Percentiles rank a stretch among this genome's conserved stretches.
These are phyloP conservation scores for Peromyscus leucopus DNA, from an alignment of 2,113 vertebrate genomes.

Conservation along the genomic window DNA sequence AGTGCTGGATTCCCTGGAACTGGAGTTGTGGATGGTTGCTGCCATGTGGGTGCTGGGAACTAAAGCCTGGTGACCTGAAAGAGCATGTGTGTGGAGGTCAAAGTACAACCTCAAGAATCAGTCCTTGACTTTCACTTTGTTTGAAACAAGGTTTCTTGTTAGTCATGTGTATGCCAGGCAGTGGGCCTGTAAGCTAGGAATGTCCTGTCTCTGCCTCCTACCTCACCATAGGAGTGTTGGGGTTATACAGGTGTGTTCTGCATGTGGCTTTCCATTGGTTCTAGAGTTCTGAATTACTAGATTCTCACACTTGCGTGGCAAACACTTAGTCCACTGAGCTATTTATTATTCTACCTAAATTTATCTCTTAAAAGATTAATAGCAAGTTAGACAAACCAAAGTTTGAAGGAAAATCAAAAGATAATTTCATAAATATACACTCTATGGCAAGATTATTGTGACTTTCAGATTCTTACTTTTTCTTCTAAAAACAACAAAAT, in stretches of 20 bases:
- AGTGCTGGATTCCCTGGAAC: background rate
- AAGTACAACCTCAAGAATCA: background rate
- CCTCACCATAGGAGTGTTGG: background rate
- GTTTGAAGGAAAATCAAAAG: slow-evolving; percentile 7
- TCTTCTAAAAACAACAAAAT: background rate
- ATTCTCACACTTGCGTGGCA: background rate
- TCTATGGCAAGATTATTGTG: background rate
- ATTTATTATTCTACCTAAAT: background rate
- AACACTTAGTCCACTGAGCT: background rate
- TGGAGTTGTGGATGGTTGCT: background rate
- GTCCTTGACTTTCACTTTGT: background rate
- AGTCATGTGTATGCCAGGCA: background rate
- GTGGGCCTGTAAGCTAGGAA: background rate
- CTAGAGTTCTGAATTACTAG: background rate
- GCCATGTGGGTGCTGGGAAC: background rate
- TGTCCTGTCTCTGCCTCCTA: background rate
- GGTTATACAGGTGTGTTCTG: background rate
- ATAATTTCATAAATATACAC: slow-evolving; percentile 42
- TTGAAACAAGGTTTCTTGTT: background rate
- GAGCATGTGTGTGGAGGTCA: background rate
- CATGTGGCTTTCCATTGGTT: background rate
- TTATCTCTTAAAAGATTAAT: slow-evolving; percentile 26
- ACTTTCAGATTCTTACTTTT: slow-evolving; percentile 15
- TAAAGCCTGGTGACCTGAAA: background rate
- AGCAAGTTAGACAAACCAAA: background rate